Conservation (phyloP, 53 echinoderm and acorn worm genomes). For the Holothuria leucospilota region DNA sequence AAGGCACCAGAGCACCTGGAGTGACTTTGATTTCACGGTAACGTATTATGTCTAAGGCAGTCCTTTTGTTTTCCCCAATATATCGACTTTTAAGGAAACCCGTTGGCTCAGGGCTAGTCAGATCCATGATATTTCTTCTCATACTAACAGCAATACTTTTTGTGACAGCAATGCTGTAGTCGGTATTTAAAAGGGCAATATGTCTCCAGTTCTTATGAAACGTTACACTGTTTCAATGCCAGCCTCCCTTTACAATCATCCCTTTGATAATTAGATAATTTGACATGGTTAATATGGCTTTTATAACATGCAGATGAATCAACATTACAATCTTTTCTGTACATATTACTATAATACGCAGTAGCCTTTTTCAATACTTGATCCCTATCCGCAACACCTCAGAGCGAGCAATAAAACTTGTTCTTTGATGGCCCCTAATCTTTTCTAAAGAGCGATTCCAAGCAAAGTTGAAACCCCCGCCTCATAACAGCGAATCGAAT, state of each 20-base stretch:
- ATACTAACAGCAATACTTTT: conserved; percentile 8
- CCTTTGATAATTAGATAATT: too few relatives aligned
- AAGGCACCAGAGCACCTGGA: background rate
- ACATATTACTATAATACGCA: too few relatives aligned
- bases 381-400: background rate
- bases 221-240: too few relatives aligned
- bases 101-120: background rate
- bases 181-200: background rate
- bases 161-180: background rate
- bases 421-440: background rate
- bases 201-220: background rate
- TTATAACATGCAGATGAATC: too few relatives aligned
- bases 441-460: too few relatives aligned
- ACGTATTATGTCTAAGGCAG: background rate
- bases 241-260: too few relatives aligned
- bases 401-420: conserved; percentile 30
- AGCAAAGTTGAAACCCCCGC: too few relatives aligned
- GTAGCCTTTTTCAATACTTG: background rate
- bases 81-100: too few relatives aligned
- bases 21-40: background rate
- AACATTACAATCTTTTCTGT: too few relatives aligned
- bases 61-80: too few relatives aligned
- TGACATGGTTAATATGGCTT: too few relatives aligned
- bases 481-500: too few relatives aligned
- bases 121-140: background rate